Conservation (phyloP, 2,797 vertebrate species). For the Cossypha polioptera region DNA sequence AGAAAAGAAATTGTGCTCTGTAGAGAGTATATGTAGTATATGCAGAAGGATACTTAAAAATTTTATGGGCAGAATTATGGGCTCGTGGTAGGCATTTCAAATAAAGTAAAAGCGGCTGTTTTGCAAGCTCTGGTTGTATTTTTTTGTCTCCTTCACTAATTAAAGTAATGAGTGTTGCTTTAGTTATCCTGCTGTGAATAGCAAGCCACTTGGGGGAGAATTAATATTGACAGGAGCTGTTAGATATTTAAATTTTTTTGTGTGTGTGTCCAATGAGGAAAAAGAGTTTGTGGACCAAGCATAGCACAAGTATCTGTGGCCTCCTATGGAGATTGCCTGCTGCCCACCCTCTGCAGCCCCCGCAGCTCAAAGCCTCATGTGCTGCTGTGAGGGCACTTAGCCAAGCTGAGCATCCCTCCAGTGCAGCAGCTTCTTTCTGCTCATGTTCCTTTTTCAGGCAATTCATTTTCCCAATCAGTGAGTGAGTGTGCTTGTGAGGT, state of each 20-base stretch:
- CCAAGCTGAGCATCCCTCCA: not conserved
- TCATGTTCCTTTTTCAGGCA: not conserved
- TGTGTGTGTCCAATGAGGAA: not conserved
- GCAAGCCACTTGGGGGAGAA: not conserved
- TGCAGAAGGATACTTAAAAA: not conserved
- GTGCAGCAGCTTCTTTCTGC: not conserved
- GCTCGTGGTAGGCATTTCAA: not conserved
- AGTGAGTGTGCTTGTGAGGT: not conserved
- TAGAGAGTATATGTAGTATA: not conserved
- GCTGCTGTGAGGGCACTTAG: not conserved
- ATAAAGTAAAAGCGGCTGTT: not conserved
- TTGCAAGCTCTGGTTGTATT: not conserved
- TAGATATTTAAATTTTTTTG: not conserved
- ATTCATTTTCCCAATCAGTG: not conserved
- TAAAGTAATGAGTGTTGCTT: not conserved
- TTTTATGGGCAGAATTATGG: not conserved
- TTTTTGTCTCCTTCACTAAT: not conserved
- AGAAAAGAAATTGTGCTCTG: not conserved
- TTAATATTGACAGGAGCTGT: not conserved
- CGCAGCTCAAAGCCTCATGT: not conserved
- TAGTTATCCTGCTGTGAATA: not conserved
- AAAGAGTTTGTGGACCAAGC: not conserved
- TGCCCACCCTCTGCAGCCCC: not conserved
- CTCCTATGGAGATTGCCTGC: not conserved
- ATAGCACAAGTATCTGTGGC: not conserved